Base-by-base conservation (phyloP, 1,140 invertebrate species). In the Dryas iulia region DNA sequence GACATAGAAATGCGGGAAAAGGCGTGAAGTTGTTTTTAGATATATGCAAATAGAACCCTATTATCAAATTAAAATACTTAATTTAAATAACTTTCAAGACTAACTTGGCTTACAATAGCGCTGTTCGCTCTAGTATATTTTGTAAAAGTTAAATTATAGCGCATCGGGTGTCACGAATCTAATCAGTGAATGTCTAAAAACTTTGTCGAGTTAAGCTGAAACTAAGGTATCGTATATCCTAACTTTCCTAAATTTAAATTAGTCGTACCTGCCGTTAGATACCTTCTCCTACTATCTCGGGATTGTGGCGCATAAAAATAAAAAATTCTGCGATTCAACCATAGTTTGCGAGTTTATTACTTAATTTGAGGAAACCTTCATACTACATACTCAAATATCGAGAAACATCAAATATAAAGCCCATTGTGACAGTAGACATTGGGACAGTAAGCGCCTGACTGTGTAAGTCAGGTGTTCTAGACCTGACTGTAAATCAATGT, bases 131-230 rank as follows among this genome's bases (percentile, higher is more conserved):
- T 47, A 18, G 7, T 18, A 18, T 10, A 47, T 47, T 47, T 47
- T 18, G 14, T 47, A 47, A 74, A 73, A 66, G 65, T 59, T 60
- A 66, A 66, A 66, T 59, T 66, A 59, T 35, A 47, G 28, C 18
- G 65, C 11, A 47, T 69, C 59, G 39, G 59, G 47, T 69, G 26
- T 39, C 66, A 14, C 35, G 25, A 56, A 57, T 62, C 33, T 69
- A 62, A 69, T 69, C 53, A 69, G 59, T 58, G 35, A 69, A 62
- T 12, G 39, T 31, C 39, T 25, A 58, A 59, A 66, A 35, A 66
- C 25, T 59, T 59, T 47, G 59, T 47, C n/a, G 18, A 62, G 25
- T 62, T 62, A 58, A 58, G 62, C 24, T 62, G 30, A 18, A 26
- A 59, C n/a, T 21, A 53, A 3, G 25, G 53, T 62, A 62, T 69